Conservation (phyloP, 1,140 invertebrate species). For the Monochamus saltuarius region DNA sequence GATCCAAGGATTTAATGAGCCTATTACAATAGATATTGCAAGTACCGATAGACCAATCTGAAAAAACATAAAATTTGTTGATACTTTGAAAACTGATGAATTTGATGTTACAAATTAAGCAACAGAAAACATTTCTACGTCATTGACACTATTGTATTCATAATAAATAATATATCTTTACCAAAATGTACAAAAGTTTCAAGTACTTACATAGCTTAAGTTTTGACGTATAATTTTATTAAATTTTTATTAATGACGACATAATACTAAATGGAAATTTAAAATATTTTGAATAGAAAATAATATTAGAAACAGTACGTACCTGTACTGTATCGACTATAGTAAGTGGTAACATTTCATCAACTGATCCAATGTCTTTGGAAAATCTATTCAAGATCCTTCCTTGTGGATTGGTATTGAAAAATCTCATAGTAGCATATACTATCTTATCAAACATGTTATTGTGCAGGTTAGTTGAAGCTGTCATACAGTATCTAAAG, state of each 20-base stretch:
- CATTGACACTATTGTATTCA: no score
- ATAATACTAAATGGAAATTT: no score
- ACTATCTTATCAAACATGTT: conserved; percentile 81
- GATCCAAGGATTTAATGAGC: conserved; percentile 71
- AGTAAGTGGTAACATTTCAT: conserved; percentile 71
- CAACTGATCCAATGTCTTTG: conserved; percentile 75
- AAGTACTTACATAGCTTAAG: no score
- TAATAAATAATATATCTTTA: no score
- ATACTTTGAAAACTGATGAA: no score
- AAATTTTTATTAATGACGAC: no score
- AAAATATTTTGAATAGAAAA: not conserved
- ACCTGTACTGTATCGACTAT: conserved; percentile 72
- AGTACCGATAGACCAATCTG: conserved; percentile 30
- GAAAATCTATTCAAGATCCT: conserved; percentile 73
- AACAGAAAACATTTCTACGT: no score
- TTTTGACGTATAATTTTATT: no score
- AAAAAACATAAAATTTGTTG: conserved; percentile 5
- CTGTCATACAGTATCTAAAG: conserved; percentile 72
- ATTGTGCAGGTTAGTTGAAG: conserved; percentile 67
- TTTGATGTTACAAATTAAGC: no score
- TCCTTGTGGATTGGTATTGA: conserved; percentile 77
- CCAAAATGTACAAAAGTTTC: no score
- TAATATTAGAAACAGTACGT: conserved; percentile 53
- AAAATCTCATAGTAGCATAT: conserved; percentile 82
- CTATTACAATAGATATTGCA: conserved; percentile 26